Percentiles rank a stretch among this genome's conserved stretches.
Conservation (phyloP, 2,797 vertebrate genomes). For the Phalloptychus januarius region DNA sequence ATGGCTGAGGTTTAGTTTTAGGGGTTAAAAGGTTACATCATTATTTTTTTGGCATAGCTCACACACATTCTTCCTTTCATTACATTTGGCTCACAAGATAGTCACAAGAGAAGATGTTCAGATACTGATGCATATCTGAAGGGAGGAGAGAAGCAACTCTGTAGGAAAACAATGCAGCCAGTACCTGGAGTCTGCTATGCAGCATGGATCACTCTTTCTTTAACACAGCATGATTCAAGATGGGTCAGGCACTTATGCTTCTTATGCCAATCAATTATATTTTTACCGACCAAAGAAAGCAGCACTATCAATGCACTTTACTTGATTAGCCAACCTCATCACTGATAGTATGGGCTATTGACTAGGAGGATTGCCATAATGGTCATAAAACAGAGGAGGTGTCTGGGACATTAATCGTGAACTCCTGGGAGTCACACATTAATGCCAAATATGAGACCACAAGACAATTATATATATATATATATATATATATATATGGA, state of each 20-base stretch:
- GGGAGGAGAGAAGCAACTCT: not conserved
- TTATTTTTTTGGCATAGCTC: conserved; percentile 63
- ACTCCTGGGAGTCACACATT: conserved; percentile 11
- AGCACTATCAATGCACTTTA: conserved; percentile 71
- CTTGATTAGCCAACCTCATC: conserved; percentile 72
- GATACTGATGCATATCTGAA: conserved; percentile 18
- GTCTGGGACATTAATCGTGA: conserved; percentile 53
- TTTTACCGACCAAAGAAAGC: conserved; percentile 64
- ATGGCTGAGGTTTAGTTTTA: conserved; percentile 42
- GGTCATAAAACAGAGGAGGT: conserved; percentile 58
- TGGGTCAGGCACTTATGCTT: conserved; percentile 34
- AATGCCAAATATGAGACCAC: not conserved
- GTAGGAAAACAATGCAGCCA: conserved; percentile 10
- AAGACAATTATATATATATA: conserved; percentile 32
- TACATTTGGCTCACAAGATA: conserved; percentile 14
- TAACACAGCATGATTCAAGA: conserved; percentile 23
- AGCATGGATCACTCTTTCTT: conserved; percentile 21
- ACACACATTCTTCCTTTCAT: conserved; percentile 43
- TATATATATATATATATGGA: too few species aligned
- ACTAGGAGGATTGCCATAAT: conserved; percentile 50
- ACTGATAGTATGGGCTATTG: conserved; percentile 66
- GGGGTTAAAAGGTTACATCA: conserved; percentile 59
- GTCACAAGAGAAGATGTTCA: conserved; percentile 4
- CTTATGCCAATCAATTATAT: conserved; percentile 64
- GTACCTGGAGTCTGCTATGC: not conserved